Base-by-base conservation (phyloP, 2,113 vertebrate species). In the Helogale parvula region DNA sequence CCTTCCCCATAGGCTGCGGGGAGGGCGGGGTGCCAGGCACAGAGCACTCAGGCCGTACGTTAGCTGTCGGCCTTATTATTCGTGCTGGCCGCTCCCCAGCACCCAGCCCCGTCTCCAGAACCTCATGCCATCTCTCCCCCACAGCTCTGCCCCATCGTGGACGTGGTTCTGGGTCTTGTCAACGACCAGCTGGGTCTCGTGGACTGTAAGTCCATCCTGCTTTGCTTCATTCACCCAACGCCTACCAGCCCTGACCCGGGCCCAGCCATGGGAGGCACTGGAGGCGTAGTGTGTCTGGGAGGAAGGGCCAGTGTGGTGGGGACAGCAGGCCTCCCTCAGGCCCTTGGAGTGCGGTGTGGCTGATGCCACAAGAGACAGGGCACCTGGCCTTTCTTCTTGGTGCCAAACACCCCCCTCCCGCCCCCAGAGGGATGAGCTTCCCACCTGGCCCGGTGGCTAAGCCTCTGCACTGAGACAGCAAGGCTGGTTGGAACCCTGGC, bases 111-210 rank as follows among this genome's bases (percentile, higher is more conserved):
- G 0, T 10, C 71, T 3, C 60, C 29, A 9, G 33, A 17, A 5
- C 4, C 0, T 19, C n/a, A 0, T 29, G 60, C 4, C 6, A 0
- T 93, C 63, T 29, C 1, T 94, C 68, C 66, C 11, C 50, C 54
- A 10, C 98, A 99, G 98, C 98, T 98, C 88, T 99, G 98, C 90
- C 98, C 97, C 0, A 97, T 98, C 0, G 96, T 98, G 0, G 71
- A 95, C 0, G 47, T 98, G 0, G 81, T 98, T 21, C 96, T 99
- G 93, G 98, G 98, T 11, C 96, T 98, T 0, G 3, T 98, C 89
- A 99, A 98, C 0, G 98, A 98, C n/a, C 95, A 99, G 38, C 97
- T 98, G 96, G 97, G 98, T 21, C 95, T 98, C 0, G 98, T 98
- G 77, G 98, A 98, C 90, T 98, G 98, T 98, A 80, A 98, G 98